Percentiles rank a stretch among this genome's conserved stretches.
These are phyloP conservation scores for Geotrypetes seraphini DNA, from an alignment of 2,797 vertebrate species.

Conservation along the genomic window DNA sequence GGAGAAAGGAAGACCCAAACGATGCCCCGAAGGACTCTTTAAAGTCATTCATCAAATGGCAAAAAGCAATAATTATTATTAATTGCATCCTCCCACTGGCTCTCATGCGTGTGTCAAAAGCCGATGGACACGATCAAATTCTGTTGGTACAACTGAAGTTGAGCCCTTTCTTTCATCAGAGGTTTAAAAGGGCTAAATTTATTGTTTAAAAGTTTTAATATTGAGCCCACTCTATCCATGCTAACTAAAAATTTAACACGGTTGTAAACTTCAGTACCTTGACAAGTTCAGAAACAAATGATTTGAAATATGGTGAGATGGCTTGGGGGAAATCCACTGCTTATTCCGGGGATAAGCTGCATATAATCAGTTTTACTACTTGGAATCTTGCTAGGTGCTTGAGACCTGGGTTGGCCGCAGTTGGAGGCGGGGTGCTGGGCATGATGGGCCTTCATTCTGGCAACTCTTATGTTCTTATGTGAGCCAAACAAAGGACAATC, in stretches of 20 bases:
- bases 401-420: no score
- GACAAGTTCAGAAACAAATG: slow-evolving; percentile 26
- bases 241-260: slow-evolving; percentile 45
- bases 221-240: not conserved
- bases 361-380: no score
- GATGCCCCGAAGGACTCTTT: slow-evolving; percentile 25
- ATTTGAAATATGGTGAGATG: no score
- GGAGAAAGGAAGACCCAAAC: slow-evolving; percentile 19
- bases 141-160: slow-evolving; percentile 23
- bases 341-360: no score
- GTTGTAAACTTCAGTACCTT: slow-evolving; percentile 23
- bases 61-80: slow-evolving; percentile 38
- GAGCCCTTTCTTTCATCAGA: slow-evolving; percentile 41
- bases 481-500: no score
- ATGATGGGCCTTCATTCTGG: no score
- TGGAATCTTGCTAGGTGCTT: no score
- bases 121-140: slow-evolving; percentile 36
- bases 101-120: slow-evolving; percentile 19
- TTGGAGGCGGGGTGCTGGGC: no score
- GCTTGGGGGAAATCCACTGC: no score
- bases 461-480: no score
- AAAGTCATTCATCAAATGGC: slow-evolving; percentile 47
- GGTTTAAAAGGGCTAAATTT: slow-evolving; percentile 34
- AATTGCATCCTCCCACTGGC: slow-evolving; percentile 26
- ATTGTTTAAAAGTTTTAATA: slow-evolving; percentile 12